Evolutionary conservation across 1,140 invertebrate species (phyloP).

Genomic region (Cheumatopsyche charites): DNA sequence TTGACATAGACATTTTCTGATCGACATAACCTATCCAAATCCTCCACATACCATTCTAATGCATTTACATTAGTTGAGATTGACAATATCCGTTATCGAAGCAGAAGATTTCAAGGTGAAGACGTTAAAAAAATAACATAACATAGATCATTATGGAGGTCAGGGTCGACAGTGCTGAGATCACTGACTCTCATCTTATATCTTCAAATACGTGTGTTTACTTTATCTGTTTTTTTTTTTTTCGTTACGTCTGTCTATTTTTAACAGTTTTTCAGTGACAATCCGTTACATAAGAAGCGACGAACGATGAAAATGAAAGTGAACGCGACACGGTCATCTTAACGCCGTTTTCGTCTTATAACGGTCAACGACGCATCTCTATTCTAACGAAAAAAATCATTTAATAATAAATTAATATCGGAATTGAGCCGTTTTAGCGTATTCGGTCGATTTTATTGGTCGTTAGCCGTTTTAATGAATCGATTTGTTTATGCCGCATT

Average conservation of each 20-base stretch:
- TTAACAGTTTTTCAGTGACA: background rate
- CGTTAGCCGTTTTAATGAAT: no score
- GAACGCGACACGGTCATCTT: background rate
- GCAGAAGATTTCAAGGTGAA: conserved; percentile 6
- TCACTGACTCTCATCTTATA: background rate
- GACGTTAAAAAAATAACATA: conserved; percentile 13
- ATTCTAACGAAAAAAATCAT: no score
- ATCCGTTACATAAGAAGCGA: background rate
- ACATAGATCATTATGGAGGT: background rate
- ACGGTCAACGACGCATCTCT: conserved; percentile 1
- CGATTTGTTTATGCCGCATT: no score
- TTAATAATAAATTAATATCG: no score
- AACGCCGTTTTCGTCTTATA: background rate
- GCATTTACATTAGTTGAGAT: no score
- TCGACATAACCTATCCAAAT: no score
- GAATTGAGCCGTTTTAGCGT: no score
- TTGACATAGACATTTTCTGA: no score
- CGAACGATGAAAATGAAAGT: conserved; percentile 8
- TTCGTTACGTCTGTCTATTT: background rate
- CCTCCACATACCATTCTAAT: no score
- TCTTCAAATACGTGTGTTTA: conserved; percentile 6
- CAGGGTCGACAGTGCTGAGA: background rate
- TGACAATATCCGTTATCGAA: background rate
- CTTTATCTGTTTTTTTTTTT: background rate
- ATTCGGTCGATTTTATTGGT: no score